Evolutionary conservation across 2,797 vertebrate genomes (phyloP).

Genomic region (Eulemur albifrons): DNA sequence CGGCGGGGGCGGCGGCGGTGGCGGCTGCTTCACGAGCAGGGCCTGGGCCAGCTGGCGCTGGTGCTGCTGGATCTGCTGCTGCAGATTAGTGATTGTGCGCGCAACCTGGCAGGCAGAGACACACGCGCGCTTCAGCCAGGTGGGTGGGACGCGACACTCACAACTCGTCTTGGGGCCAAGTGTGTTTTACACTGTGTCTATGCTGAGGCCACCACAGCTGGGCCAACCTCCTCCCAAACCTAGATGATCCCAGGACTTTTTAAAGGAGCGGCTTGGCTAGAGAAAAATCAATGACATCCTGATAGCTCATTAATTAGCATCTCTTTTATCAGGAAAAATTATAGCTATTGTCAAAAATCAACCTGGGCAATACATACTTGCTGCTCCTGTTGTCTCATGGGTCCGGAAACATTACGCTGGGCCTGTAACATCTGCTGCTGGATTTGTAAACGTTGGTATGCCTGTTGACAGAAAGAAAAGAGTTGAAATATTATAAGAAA

Average conservation of each 20-base stretch:
- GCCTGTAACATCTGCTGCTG: conserved; percentile 99
- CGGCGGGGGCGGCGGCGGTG: conserved; percentile 85
- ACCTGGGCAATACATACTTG: conserved; percentile 90
- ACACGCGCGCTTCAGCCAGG: rapidly evolving
- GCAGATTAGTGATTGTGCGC: conserved; percentile 99
- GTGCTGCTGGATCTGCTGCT: conserved; percentile 99
- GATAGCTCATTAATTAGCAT: no score
- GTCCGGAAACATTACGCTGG: conserved; percentile 98
- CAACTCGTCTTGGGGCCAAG: not conserved
- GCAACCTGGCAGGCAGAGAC: conserved; percentile 89
- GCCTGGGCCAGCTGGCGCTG: conserved; percentile 99
- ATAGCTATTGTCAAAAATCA: not conserved
- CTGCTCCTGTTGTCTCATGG: conserved; percentile 99
- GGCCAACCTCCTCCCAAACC: not conserved
- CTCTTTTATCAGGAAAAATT: not conserved
- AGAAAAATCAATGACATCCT: rapidly evolving
- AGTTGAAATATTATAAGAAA: not conserved
- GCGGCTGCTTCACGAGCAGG: conserved; percentile 97
- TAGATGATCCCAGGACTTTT: not conserved
- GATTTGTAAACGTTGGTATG: conserved; percentile 99
- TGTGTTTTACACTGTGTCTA: not conserved
- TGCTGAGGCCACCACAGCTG: not conserved
- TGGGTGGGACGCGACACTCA: not conserved
- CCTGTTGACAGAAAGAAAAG: conserved; percentile 82
- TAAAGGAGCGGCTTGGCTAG: not conserved